Evolutionary conservation across 2,113 vertebrate genomes (phyloP).

Genomic region (Aplodontia rufa): DNA sequence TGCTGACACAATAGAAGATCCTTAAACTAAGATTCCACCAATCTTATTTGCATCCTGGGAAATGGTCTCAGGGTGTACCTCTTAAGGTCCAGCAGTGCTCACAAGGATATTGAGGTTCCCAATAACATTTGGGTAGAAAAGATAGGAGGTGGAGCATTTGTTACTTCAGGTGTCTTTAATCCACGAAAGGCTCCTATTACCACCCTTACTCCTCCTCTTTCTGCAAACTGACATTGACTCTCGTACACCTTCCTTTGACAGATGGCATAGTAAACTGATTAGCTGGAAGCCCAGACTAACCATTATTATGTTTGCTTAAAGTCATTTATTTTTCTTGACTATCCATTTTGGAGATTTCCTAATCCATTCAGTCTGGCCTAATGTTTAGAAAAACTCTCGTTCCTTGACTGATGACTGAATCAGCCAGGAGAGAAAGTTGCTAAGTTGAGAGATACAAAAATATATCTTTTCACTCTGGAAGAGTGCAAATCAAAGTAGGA

Average conservation of each 20-base stretch:
- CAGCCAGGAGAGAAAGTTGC: neutral
- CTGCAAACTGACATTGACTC: neutral
- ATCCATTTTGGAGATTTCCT: slow-evolving; percentile 17
- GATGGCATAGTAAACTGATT: neutral
- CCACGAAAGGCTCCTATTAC: neutral
- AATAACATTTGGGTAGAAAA: neutral
- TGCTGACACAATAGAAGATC: neutral
- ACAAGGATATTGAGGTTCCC: neutral
- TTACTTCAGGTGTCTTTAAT: neutral
- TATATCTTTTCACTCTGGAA: neutral
- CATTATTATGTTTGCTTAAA: neutral
- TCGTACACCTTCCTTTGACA: neutral
- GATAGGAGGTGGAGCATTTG: neutral
- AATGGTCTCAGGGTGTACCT: neutral
- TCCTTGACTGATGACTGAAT: neutral
- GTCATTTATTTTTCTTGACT: slow-evolving; percentile 42
- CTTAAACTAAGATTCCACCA: neutral
- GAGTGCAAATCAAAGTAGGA: neutral
- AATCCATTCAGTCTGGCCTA: neutral
- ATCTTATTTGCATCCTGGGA: neutral
- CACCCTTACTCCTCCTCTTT: neutral
- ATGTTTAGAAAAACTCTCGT: slow-evolving; percentile 22
- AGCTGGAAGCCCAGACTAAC: neutral
- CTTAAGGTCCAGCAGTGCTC: neutral
- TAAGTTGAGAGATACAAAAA: neutral